Conservation (phyloP, 2,888 invertebrate species). For the Erebia epiphron region DNA sequence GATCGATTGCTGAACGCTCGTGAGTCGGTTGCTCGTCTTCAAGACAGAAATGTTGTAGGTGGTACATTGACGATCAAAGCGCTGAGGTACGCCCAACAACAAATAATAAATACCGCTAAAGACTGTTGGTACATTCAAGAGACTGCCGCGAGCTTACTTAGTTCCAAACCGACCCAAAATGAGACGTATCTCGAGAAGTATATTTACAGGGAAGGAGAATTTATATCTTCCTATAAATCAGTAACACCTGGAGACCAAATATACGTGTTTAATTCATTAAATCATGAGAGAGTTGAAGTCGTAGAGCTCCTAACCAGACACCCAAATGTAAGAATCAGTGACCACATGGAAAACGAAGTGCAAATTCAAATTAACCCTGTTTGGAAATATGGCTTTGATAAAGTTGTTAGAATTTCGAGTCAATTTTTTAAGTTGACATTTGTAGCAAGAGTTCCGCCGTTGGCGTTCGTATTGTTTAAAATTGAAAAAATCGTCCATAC, state of each 20-base stretch:
- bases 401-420: constrained; percentile 60
- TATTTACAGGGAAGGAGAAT: constrained; percentile 69
- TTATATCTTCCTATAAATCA: constrained; percentile 66
- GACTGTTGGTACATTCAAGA: constrained; percentile 75
- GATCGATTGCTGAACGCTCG: constrained; percentile 81
- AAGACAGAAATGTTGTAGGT: constrained; percentile 98
- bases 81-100: constrained; percentile 91
- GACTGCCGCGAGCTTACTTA: constrained; percentile 75
- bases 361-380: constrained; percentile 69
- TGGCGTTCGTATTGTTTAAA: constrained; percentile 88
- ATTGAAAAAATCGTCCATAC: constrained; percentile 67
- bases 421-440: constrained; percentile 86
- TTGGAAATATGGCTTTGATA: constrained; percentile 63
- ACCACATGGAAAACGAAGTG: constrained; percentile 84
- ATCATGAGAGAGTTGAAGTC: constrained; percentile 90
- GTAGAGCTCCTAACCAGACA: constrained; percentile 87
- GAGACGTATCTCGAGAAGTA: constrained; percentile 81
- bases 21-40: constrained; percentile 92
- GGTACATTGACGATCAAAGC: constrained; percentile 94
- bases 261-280: constrained; percentile 92
- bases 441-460: constrained; percentile 88
- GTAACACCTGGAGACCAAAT: constrained; percentile 84
- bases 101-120: constrained; percentile 71
- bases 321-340: constrained; percentile 88
- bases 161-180: constrained; percentile 88